Evolutionary conservation across 2,113 vertebrate species (phyloP).

Genomic region (Egretta garzetta): DNA sequence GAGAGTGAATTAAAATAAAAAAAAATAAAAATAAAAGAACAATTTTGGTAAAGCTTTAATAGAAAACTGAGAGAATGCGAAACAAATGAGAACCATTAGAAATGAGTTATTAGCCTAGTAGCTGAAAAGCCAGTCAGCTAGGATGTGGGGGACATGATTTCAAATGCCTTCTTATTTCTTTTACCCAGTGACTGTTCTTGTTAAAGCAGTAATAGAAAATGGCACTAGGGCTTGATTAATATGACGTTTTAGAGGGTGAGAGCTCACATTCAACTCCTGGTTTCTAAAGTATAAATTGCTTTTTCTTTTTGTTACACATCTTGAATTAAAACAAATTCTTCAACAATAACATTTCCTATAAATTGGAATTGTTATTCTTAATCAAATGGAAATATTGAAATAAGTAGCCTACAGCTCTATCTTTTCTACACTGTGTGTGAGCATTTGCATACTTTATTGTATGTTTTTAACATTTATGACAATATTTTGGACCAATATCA

Average conservation of each 20-base stretch:
- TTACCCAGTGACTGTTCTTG: not conserved
- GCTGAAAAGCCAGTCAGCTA: not conserved
- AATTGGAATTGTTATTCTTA: not conserved
- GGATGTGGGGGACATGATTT: not conserved
- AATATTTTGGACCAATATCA: not conserved
- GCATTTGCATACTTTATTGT: not conserved
- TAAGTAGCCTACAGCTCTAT: not conserved
- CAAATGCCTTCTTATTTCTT: not conserved
- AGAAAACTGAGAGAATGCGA: not conserved
- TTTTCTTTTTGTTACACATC: not conserved
- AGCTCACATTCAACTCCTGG: not conserved
- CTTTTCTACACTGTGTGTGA: not conserved
- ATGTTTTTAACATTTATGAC: not conserved
- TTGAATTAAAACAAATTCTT: not conserved
- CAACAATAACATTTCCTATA: not conserved
- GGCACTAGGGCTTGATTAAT: not conserved
- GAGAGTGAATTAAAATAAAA: not conserved
- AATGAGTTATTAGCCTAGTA: not conserved
- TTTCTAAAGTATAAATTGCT: not conserved
- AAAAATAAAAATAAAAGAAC: not conserved
- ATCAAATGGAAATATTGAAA: not conserved
- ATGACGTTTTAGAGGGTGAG: not conserved
- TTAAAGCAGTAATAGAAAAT: not conserved
- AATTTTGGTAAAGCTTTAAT: not conserved
- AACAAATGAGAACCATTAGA: not conserved